Base-by-base conservation (phyloP, 2,797 vertebrate genomes). In the Salarias fasciatus region DNA sequence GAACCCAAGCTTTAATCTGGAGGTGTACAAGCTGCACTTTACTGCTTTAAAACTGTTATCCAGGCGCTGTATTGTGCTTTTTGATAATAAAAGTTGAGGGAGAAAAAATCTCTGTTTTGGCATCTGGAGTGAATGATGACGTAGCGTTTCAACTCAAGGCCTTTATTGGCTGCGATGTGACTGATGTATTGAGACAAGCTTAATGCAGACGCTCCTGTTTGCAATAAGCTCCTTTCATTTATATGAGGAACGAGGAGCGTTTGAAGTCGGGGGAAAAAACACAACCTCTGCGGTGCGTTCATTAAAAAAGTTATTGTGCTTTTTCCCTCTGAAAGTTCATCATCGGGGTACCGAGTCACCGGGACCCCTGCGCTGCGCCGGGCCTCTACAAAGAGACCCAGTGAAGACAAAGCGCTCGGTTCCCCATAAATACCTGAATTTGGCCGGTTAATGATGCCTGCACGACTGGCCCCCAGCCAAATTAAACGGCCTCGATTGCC, bases 381-480 rank as follows among this genome's bases (percentile, higher is more conserved):
- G 82, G 52, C 70, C 75, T 87, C 87, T 84, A 86, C 89, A 89
- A 90, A 89, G 83, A 84, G 65, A 79, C 62, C 49, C 55, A 58
- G 83, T 78, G 64, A 85, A 83, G 85, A 87, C 79, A 86, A 86
- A 88, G 83, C 72, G 44, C 74, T 76, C 77, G n/a, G 77, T 87
- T 81, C 75, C 80, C 82, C 84, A 89, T 92, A 93, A 93, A 91
- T 86, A 79, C 83, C 81, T 75, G 83, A 84, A 90, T 87, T 88
- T 74, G 82, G 80, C 77, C 75, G 50, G 85, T 90, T 93, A 92
- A 92, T 89, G 90, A 89, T 82, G 83, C 88, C 80, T 82, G 79
- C 80, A 83, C 80, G 86, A 88, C 88, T 77, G 88, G 84, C 86
- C 89, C 82, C 86, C 74, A 64, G 88, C 86, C 80, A 84, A 82